Percentiles rank a stretch among this genome's conserved stretches.
Conservation (phyloP, 2,113 vertebrate genomes). For the Conger conger region DNA sequence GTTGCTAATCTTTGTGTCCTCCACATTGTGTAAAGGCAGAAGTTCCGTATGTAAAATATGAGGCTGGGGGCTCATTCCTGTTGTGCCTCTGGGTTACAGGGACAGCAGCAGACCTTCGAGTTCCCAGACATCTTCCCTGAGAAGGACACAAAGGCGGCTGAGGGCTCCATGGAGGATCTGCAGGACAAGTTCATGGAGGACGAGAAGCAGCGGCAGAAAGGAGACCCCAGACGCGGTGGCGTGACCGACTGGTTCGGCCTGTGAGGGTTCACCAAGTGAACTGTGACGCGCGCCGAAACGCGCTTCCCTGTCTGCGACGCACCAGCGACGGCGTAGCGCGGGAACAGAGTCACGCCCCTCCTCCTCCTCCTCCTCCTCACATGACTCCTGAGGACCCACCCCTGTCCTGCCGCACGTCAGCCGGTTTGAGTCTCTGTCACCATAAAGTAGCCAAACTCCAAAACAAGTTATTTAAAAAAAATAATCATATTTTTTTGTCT, state of each 20-base stretch:
- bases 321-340: no score
- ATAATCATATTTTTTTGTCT: background rate
- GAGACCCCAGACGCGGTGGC: constrained; percentile 64
- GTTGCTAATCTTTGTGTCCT: background rate
- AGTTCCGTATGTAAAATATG: background rate
- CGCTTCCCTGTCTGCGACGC: background rate
- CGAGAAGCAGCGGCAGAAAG: constrained; percentile 49
- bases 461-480: background rate
- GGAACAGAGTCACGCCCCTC: background rate
- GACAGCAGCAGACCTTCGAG: constrained; percentile 73
- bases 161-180: constrained; percentile 44
- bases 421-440: background rate
- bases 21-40: background rate
- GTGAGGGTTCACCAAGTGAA: constrained; percentile 43
- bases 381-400: constrained; percentile 45
- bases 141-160: constrained; percentile 44
- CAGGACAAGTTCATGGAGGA: constrained; percentile 56
- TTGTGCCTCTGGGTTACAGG: constrained; percentile 22
- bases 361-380: constrained; percentile 55
- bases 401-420: background rate
- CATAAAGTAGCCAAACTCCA: background rate
- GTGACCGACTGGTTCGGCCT: constrained; percentile 70
- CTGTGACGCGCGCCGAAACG: background rate
- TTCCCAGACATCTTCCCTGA: constrained; percentile 78
- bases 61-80: background rate